These are phyloP conservation scores for Bubo blakistoni DNA, from an alignment of 2,113 vertebrate genomes.

Conservation along the genomic window DNA sequence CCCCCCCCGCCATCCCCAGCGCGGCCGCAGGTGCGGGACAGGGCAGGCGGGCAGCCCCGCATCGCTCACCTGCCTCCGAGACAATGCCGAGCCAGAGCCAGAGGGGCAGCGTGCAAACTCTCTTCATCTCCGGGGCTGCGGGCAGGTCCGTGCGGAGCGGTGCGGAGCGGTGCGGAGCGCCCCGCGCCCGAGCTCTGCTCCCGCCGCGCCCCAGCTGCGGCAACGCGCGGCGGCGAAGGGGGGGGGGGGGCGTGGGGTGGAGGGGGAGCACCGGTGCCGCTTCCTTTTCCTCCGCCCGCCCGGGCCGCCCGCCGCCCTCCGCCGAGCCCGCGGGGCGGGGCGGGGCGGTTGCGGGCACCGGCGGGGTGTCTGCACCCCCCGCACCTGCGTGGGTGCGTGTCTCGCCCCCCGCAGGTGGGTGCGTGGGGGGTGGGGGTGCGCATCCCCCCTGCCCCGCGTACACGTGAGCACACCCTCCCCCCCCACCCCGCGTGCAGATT, in stretches of 20 bases:
- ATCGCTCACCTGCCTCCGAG: conserved; percentile 83
- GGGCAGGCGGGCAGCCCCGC: neutral
- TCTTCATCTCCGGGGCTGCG: conserved; percentile 85
- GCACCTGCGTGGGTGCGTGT: neutral
- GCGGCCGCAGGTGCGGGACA: neutral
- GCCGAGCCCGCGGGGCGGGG: neutral
- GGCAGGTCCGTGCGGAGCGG: neutral
- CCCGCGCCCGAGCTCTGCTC: conserved; percentile 36
- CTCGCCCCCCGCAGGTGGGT: no score
- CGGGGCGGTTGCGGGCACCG: neutral
- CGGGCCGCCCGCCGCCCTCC: neutral
- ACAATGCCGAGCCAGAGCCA: conserved; percentile 86
- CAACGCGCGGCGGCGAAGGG: neutral
- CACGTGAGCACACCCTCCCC: no score
- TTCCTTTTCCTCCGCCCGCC: conserved; percentile 79
- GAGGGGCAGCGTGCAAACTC: conserved; percentile 79
- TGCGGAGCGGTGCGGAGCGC: neutral
- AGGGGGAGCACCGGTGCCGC: conserved; percentile 64
- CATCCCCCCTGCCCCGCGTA: no score
- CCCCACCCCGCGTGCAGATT: no score
- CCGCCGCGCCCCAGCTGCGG: conserved; percentile 43
- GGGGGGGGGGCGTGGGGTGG: neutral
- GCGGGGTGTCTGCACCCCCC: neutral
- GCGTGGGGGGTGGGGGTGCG: neutral
- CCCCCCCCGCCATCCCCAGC: neutral